These are phyloP conservation scores for Prunella himalayana DNA, from an alignment of 2,113 vertebrate species.

Conservation along the genomic window DNA sequence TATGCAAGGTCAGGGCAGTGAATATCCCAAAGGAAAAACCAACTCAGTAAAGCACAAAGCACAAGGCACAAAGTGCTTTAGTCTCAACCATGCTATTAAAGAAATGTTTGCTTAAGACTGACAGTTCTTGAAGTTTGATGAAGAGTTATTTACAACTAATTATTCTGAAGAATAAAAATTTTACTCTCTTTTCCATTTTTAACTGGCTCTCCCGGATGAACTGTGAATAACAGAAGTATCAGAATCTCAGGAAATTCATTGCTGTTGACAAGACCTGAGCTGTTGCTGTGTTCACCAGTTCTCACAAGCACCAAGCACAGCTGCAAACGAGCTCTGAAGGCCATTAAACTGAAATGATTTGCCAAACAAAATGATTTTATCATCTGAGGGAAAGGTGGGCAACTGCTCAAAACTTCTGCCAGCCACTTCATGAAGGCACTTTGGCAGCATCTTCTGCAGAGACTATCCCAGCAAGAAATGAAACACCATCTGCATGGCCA, in stretches of 20 bases:
- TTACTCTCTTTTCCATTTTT: not conserved
- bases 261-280: not conserved
- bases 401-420: not conserved
- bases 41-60: not conserved
- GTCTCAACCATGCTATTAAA: not conserved
- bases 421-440: not conserved
- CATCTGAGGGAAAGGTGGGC: not conserved
- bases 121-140: not conserved
- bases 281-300: rapidly evolving
- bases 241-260: not conserved
- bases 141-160: not conserved
- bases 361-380: not conserved
- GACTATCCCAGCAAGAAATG: not conserved
- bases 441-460: not conserved
- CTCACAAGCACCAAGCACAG: not conserved
- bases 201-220: not conserved
- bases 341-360: not conserved
- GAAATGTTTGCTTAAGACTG: not conserved
- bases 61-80: not conserved
- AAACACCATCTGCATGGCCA: not conserved
- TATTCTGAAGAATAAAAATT: not conserved
- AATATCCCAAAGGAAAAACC: not conserved
- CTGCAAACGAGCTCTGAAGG: not conserved
- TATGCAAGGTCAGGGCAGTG: not conserved
- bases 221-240: not conserved